phyloP scores from a whole-genome alignment of 2,113 vertebrate species.

The Todiramphus saurophagus region DNA sequence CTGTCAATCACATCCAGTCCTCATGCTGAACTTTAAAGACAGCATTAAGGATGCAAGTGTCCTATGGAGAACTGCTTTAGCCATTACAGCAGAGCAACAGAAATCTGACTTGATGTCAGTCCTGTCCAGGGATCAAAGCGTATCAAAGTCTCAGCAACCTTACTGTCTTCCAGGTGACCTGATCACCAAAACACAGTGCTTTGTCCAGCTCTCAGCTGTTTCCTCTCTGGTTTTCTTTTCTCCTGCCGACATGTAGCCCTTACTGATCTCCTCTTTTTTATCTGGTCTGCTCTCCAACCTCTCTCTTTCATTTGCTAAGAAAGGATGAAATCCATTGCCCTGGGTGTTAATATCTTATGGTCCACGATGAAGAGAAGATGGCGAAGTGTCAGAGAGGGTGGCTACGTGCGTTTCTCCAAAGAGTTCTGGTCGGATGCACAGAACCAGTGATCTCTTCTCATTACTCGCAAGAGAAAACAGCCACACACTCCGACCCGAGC shows the following conservation, averaged over 20 bases:
- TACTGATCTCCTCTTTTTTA: neutral
- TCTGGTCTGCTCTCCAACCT: neutral
- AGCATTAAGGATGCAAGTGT: neutral
- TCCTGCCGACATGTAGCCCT: neutral
- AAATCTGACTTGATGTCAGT: neutral
- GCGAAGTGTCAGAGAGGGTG: neutral
- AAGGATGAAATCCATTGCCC: neutral
- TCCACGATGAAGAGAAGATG: neutral
- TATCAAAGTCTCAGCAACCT: neutral
- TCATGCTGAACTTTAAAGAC: neutral
- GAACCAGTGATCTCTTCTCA: neutral
- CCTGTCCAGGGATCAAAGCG: neutral
- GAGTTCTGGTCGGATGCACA: neutral
- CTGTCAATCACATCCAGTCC: neutral
- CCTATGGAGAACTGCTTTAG: neutral
- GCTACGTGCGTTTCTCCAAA: neutral
- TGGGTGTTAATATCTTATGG: accelerated
- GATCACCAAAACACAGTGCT: neutral
- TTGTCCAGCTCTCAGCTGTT: neutral
- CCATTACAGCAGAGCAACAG: neutral
- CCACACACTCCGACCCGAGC: accelerated
- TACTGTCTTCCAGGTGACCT: neutral
- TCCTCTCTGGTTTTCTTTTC: neutral
- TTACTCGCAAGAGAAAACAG: neutral
- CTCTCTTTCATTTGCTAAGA: neutral